These are phyloP conservation scores for Littorina saxatilis DNA, from an alignment of 1,140 invertebrate genomes.

Conservation along the genomic window DNA sequence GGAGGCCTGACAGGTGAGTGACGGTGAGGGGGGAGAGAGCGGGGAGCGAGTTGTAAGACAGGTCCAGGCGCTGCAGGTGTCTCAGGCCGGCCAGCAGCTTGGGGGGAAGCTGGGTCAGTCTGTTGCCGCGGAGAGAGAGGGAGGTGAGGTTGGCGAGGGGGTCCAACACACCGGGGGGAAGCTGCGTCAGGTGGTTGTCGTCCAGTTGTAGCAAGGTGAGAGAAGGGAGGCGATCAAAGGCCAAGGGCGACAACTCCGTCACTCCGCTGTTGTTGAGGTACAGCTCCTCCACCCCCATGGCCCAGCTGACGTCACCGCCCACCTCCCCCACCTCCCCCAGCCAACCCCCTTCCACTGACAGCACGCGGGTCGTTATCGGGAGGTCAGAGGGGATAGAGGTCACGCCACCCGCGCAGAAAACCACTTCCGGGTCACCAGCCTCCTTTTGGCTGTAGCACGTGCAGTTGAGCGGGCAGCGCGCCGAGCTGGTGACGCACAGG, in stretches of 20 bases:
- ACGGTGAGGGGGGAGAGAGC: background rate
- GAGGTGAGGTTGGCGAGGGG: slow-evolving; percentile 14
- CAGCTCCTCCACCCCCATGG: slow-evolving; percentile 11
- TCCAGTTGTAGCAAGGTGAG: background rate
- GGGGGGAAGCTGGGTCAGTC: background rate
- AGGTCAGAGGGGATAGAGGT: background rate
- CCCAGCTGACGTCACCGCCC: background rate
- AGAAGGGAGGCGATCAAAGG: background rate
- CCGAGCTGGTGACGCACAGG: background rate
- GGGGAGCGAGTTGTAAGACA: slow-evolving; percentile 18
- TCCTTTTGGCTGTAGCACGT: slow-evolving; percentile 28
- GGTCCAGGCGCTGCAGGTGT: background rate
- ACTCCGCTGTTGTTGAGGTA: slow-evolving; percentile 30
- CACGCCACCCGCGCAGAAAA: slow-evolving; percentile 14
- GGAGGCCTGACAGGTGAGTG: background rate
- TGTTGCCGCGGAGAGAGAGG: slow-evolving; percentile 12
- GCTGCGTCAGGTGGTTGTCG: slow-evolving; percentile 15
- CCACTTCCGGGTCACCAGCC: slow-evolving; percentile 17
- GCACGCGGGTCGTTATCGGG: background rate
- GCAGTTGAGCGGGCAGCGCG: slow-evolving; percentile 1
- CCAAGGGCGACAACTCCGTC: background rate
- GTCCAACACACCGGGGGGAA: background rate
- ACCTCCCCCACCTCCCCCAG: background rate
- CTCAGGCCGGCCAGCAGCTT: background rate
- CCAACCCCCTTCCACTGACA: slow-evolving; percentile 16